Conservation (phyloP, 2,888 invertebrate genomes). For the Argyresthia goedartella region DNA sequence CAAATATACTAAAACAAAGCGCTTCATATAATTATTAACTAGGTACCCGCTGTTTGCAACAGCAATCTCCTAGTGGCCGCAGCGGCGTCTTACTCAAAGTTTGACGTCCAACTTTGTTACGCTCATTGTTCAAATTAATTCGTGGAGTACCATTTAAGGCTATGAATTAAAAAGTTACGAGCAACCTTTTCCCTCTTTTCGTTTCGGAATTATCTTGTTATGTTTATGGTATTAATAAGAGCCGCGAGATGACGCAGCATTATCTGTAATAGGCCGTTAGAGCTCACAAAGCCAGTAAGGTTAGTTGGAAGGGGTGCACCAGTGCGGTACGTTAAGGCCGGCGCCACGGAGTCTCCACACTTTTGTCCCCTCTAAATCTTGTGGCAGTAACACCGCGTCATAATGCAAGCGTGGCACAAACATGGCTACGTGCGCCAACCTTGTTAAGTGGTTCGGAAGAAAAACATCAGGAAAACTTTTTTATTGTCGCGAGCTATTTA, state of each 20-base stretch:
- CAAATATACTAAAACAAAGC: slow-evolving; percentile 1
- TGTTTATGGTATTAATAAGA: background rate
- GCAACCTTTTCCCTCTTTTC: background rate
- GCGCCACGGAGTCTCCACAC: slow-evolving; percentile 63
- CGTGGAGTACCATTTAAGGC: background rate
- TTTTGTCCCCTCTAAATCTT: slow-evolving; percentile 65
- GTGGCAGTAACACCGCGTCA: slow-evolving; percentile 61
- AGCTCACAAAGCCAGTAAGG: background rate
- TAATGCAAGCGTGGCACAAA: slow-evolving; percentile 70
- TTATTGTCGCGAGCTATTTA: slow-evolving; percentile 64
- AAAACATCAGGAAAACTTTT: slow-evolving; percentile 70
- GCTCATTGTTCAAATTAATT: slow-evolving; percentile 4
- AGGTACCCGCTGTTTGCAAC: background rate
- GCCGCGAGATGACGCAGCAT: background rate
- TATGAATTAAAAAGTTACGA: slow-evolving; percentile 2
- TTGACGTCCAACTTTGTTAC: slow-evolving; percentile 2
- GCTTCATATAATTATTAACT: background rate
- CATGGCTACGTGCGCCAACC: slow-evolving; percentile 68
- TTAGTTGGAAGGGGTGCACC: background rate
- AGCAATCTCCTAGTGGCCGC: background rate
- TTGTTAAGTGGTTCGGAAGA: slow-evolving; percentile 71
- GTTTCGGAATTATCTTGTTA: background rate
- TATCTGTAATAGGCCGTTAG: background rate
- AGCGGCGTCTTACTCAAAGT: slow-evolving; percentile 3
- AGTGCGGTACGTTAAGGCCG: slow-evolving; percentile 15